Conservation (phyloP, 2,113 vertebrate species). For the Paramormyrops kingsleyae region DNA sequence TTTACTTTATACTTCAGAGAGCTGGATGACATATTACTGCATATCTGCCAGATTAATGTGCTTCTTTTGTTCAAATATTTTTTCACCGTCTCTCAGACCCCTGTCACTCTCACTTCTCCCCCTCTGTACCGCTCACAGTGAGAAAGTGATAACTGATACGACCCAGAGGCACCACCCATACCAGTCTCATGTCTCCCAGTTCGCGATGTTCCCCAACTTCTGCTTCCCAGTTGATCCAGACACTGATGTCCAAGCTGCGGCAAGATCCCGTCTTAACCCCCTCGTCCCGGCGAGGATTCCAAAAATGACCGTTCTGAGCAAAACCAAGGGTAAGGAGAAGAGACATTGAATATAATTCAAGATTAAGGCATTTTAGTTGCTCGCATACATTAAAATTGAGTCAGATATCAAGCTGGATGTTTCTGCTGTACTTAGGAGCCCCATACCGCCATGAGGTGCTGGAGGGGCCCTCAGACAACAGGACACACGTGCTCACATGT, state of each 20-base stretch:
- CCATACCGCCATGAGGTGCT: slow-evolving; percentile 63
- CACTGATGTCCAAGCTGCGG: slow-evolving; percentile 36
- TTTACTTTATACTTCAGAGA: not conserved
- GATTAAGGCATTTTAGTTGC: not conserved
- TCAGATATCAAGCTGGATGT: not conserved
- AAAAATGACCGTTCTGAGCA: slow-evolving; percentile 48
- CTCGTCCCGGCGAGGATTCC: slow-evolving; percentile 46
- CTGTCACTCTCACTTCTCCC: not conserved
- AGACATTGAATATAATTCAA: not conserved
- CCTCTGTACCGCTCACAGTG: slow-evolving; percentile 37
- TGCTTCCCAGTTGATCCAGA: slow-evolving; percentile 46
- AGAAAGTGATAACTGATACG: slow-evolving; percentile 45
- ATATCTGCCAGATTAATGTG: not conserved
- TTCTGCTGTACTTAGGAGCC: slow-evolving; percentile 48
- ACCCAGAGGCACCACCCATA: slow-evolving; percentile 61
- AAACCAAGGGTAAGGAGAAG: slow-evolving; percentile 54
- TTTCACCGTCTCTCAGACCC: not conserved
- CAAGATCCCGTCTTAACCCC: slow-evolving; percentile 44
- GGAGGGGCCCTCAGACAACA: slow-evolving; percentile 41
- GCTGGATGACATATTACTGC: not conserved
- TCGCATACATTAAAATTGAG: not conserved
- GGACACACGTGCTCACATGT: slow-evolving; percentile 51
- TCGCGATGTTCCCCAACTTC: slow-evolving; percentile 61
- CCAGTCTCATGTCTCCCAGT: slow-evolving; percentile 64
- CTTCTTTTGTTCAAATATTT: not conserved